phyloP scores from a whole-genome alignment of 1,140 invertebrate species.

The Danaus plexippus region DNA sequence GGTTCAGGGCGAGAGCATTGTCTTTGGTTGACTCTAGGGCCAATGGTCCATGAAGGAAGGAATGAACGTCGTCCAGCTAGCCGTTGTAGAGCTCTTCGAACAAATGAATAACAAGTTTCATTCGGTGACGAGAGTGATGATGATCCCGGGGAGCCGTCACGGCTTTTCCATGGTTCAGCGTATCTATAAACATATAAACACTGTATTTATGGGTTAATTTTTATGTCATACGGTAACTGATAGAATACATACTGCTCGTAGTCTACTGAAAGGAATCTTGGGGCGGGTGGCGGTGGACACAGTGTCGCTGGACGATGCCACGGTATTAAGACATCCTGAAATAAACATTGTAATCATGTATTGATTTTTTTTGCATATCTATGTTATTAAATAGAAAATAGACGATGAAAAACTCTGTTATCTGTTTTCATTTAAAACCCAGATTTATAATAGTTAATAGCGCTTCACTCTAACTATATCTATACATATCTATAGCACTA shows the following conservation, averaged over 20 bases:
- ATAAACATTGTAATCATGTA: conserved; percentile 6
- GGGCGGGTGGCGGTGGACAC: conserved; percentile 77
- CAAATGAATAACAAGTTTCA: conserved; percentile 95
- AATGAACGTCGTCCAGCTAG: conserved; percentile 87
- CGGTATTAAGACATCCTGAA: conserved; percentile 95
- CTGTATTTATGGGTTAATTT: conserved; percentile 2
- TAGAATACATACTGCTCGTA: conserved; percentile 53
- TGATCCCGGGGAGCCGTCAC: conserved; percentile 80
- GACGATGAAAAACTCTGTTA: too few relatives aligned
- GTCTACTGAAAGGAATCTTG: conserved; percentile 70
- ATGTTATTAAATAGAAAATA: too few relatives aligned
- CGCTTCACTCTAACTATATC: too few relatives aligned
- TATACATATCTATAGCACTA: too few relatives aligned
- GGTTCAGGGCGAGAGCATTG: conserved; percentile 71
- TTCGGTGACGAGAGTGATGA: conserved; percentile 91
- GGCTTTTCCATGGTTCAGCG: conserved; percentile 57
- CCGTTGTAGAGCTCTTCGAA: conserved; percentile 89
- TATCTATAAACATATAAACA: conserved; percentile 31
- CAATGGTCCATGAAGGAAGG: conserved; percentile 79
- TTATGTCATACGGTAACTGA: background rate
- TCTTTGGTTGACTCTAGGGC: conserved; percentile 69
- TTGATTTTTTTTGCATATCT: too few relatives aligned
- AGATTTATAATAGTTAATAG: too few relatives aligned
- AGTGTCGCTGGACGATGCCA: conserved; percentile 86
- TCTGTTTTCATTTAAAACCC: too few relatives aligned